These are phyloP conservation scores for Latrodectus geometricus DNA, from an alignment of 1,140 invertebrate species.

Conservation along the genomic window DNA sequence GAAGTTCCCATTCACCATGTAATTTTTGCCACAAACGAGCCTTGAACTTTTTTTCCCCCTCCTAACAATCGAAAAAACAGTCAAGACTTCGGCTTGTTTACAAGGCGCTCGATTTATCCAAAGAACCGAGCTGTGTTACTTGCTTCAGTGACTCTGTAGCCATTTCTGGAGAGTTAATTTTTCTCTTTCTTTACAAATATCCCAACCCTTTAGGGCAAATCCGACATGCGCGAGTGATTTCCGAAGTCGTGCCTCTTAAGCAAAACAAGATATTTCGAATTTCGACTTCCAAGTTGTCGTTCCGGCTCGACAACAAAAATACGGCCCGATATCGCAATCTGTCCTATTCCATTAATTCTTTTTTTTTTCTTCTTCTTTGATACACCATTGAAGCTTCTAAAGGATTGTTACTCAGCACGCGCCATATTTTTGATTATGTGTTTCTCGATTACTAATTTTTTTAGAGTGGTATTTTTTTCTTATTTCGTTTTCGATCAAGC, in stretches of 20 bases:
- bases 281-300: conserved; percentile 21
- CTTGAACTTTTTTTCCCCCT: conserved; percentile 35
- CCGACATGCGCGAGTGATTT: conserved; percentile 21
- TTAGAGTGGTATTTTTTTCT: no score
- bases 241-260: conserved; percentile 32
- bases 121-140: conserved; percentile 23
- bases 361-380: neutral
- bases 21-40: conserved; percentile 38
- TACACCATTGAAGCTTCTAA: neutral
- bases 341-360: conserved; percentile 23
- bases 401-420: neutral
- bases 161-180: conserved; percentile 2
- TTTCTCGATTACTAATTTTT: no score
- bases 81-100: conserved; percentile 39
- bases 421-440: no score
- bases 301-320: conserved; percentile 7
- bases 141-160: conserved; percentile 52
- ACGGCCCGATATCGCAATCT: conserved; percentile 18
- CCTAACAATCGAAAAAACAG: neutral
- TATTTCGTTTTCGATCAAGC: no score
- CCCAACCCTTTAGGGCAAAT: conserved; percentile 30
- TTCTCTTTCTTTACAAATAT: conserved; percentile 37
- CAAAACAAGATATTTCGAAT: conserved; percentile 45
- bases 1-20: no score
- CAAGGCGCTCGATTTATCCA: conserved; percentile 43